phyloP scores from a whole-genome alignment of 2,797 vertebrate species.

The Huso huso region DNA sequence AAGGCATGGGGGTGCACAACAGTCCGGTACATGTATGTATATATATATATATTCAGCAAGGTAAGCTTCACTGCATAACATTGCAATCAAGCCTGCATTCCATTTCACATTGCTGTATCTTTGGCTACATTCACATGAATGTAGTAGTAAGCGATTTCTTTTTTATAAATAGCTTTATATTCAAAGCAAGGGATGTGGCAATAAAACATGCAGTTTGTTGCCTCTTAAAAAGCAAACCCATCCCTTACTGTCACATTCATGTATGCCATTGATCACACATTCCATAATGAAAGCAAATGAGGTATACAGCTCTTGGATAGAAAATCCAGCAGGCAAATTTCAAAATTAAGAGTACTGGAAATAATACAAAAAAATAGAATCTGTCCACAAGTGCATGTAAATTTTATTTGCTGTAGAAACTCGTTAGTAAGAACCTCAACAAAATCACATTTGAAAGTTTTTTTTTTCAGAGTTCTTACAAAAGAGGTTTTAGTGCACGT shows the following conservation, averaged over 20 bases:
- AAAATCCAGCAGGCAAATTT: conserved; percentile 54
- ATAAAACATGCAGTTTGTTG: conserved; percentile 68
- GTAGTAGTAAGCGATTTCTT: conserved; percentile 63
- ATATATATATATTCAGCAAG: not conserved
- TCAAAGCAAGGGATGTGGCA: conserved; percentile 36
- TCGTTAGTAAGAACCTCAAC: not conserved
- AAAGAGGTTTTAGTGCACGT: conserved; percentile 15
- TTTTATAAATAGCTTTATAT: conserved; percentile 48
- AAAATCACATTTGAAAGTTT: no score
- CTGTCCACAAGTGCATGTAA: conserved; percentile 50
- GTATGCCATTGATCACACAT: conserved; percentile 54
- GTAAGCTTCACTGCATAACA: conserved; percentile 39
- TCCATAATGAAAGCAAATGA: conserved; percentile 20
- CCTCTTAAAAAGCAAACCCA: conserved; percentile 28
- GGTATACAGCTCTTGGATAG: not conserved
- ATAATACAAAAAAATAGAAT: conserved; percentile 57
- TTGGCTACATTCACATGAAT: conserved; percentile 60
- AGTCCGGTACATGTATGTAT: conserved; percentile 11
- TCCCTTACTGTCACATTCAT: conserved; percentile 68
- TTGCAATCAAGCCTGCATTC: conserved; percentile 43
- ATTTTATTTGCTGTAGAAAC: conserved; percentile 43
- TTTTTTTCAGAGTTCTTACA: not conserved
- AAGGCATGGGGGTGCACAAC: conserved; percentile 5
- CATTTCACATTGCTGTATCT: conserved; percentile 47
- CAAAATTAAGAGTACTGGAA: conserved; percentile 41